A percentile compares a stretch with the other conserved stretches of the same genome.
phyloP scores from a whole-genome alignment of 2,113 vertebrate species.

The Pedetes capensis region DNA sequence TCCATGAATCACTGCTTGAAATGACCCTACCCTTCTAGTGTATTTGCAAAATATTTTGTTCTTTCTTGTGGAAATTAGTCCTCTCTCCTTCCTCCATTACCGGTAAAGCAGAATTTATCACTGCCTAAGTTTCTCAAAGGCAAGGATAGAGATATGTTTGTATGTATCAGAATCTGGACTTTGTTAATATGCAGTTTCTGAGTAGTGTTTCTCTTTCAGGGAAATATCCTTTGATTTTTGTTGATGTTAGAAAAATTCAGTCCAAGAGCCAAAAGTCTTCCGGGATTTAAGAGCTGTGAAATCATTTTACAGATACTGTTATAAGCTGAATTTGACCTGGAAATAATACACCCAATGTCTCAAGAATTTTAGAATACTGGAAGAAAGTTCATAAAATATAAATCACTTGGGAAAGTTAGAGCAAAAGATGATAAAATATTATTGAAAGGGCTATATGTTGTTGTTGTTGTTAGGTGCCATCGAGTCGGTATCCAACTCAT shows the following conservation, averaged over 20 bases:
- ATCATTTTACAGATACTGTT: background rate
- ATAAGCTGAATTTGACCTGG: background rate
- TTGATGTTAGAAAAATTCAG: background rate
- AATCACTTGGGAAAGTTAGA: background rate
- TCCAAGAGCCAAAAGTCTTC: background rate
- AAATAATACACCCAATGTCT: background rate
- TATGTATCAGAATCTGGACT: background rate
- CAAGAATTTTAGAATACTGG: background rate
- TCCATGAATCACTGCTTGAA: background rate
- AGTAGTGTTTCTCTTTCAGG: background rate
- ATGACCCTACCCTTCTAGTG: background rate
- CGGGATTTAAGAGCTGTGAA: background rate
- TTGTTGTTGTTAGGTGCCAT: too few relatives aligned
- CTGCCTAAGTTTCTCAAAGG: background rate
- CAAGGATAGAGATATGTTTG: background rate
- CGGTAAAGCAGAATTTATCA: too few relatives aligned
- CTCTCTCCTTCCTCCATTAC: background rate
- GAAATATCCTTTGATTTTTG: background rate
- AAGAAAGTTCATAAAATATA: background rate
- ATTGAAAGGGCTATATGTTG: background rate
- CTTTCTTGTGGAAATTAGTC: background rate
- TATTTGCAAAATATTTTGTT: background rate
- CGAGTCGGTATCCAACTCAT: too few relatives aligned
- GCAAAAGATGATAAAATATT: background rate
- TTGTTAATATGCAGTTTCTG: background rate